Evolutionary conservation across 2,113 vertebrate species (phyloP).

Genomic region (Pomatostomus ruficeps): DNA sequence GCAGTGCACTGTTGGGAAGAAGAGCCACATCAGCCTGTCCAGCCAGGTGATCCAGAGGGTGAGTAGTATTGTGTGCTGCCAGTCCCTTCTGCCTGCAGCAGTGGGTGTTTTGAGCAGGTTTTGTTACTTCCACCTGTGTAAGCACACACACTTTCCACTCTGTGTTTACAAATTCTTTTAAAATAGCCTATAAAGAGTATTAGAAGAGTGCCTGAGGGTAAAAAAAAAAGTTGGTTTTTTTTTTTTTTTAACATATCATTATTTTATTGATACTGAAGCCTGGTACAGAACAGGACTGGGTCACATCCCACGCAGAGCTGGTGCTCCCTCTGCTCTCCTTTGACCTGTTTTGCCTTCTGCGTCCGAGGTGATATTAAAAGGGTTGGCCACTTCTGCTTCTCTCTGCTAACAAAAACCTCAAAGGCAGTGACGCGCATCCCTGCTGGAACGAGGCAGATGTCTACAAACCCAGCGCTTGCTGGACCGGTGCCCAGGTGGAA

Average conservation of each 20-base stretch:
- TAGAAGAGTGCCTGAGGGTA: background rate
- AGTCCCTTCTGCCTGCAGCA: background rate
- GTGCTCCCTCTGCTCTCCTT: background rate
- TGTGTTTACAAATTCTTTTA: background rate
- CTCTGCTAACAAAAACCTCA: background rate
- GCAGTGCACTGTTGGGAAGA: background rate
- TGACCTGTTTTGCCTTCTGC: background rate
- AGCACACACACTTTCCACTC: background rate
- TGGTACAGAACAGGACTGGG: background rate
- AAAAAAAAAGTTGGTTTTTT: background rate
- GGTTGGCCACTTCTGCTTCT: background rate
- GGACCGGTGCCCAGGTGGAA: background rate
- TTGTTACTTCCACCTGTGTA: background rate
- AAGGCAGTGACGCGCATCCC: background rate
- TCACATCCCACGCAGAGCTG: accelerated
- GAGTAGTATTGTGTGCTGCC: background rate
- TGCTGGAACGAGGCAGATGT: background rate
- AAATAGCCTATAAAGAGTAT: background rate
- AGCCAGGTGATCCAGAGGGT: background rate
- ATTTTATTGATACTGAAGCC: background rate
- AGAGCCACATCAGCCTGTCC: background rate
- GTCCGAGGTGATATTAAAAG: background rate
- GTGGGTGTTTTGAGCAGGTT: background rate
- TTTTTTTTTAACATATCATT: background rate
- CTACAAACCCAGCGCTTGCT: background rate